Percentiles rank a stretch among this genome's conserved stretches.
phyloP scores from a whole-genome alignment of 2,113 vertebrate species.

The Colossoma macropomum region DNA sequence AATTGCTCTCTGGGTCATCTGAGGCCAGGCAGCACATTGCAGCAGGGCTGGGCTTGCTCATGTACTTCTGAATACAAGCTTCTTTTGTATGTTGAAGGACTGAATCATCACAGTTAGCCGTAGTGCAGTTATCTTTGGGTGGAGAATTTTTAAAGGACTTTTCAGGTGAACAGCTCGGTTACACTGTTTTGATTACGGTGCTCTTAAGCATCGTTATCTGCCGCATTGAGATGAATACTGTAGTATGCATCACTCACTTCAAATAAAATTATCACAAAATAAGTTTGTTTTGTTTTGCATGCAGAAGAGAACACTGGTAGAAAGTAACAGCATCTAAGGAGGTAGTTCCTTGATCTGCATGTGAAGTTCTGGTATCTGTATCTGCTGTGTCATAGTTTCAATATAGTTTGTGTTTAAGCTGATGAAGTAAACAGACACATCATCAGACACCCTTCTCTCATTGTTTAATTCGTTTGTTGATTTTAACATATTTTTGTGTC shows the following conservation, averaged over 20 bases:
- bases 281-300: neutral
- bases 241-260: neutral
- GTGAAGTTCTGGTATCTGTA: neutral
- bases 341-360: neutral
- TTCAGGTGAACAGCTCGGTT: neutral
- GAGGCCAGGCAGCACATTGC: constrained; percentile 8
- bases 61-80: neutral
- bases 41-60: neutral
- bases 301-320: neutral
- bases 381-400: neutral
- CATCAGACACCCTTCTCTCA: neutral
- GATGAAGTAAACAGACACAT: neutral
- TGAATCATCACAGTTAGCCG: neutral
- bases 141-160: neutral
- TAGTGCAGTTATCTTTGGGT: neutral
- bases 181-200: neutral
- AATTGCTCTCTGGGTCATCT: constrained; percentile 18
- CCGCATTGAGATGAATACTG: neutral
- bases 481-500: neutral
- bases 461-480: neutral
- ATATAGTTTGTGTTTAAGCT: neutral
- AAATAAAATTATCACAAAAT: neutral
- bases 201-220: neutral
- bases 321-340: neutral
- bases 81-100: neutral